These are phyloP conservation scores for Eunapius fragilis DNA, from an alignment of 37 sponge, comb jelly and placozoan species.

Conservation along the genomic window DNA sequence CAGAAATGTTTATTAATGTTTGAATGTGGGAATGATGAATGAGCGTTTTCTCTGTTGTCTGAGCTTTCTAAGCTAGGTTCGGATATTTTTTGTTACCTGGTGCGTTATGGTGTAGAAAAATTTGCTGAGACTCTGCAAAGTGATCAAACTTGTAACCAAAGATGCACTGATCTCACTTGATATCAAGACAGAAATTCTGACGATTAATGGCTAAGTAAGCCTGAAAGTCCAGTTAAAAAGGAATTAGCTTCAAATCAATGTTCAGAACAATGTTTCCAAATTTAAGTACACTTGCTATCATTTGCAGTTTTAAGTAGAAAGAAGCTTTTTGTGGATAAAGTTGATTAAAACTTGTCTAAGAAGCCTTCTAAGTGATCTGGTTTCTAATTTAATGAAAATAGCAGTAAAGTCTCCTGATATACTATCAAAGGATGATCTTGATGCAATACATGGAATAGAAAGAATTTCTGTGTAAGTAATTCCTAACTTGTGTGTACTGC, in stretches of 20 bases:
- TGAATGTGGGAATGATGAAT: too few relatives aligned
- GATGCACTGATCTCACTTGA: conserved; percentile 34
- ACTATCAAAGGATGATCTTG: conserved; percentile 4
- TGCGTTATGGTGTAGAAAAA: conserved; percentile 43
- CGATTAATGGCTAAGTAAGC: conserved; percentile 41
- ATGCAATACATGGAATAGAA: conserved; percentile 31
- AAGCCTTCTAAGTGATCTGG: conserved; percentile 15
- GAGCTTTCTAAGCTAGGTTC: too few relatives aligned
- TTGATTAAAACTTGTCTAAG: conserved; percentile 53
- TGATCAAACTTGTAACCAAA: conserved; percentile 29
- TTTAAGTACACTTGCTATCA: conserved; percentile 36
- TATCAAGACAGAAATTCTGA: conserved; percentile 26
- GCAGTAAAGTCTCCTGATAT: conserved; percentile 16
- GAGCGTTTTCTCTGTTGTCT: too few relatives aligned
- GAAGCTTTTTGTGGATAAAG: conserved; percentile 72
- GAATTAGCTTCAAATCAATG: conserved; percentile 55
- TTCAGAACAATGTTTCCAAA: conserved; percentile 55
- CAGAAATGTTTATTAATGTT: conserved; percentile 26
- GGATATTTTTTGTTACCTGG: too few relatives aligned
- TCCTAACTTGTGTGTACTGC: not conserved
- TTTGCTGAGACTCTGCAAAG: conserved; percentile 51
- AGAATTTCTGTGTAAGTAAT: conserved; percentile 2
- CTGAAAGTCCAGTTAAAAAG: conserved; percentile 25
- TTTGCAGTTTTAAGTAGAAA: conserved; percentile 59
- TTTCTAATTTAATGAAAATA: conserved; percentile 33